phyloP scores from a whole-genome alignment of 2,113 vertebrate genomes.

The Tauraco erythrolophus region DNA sequence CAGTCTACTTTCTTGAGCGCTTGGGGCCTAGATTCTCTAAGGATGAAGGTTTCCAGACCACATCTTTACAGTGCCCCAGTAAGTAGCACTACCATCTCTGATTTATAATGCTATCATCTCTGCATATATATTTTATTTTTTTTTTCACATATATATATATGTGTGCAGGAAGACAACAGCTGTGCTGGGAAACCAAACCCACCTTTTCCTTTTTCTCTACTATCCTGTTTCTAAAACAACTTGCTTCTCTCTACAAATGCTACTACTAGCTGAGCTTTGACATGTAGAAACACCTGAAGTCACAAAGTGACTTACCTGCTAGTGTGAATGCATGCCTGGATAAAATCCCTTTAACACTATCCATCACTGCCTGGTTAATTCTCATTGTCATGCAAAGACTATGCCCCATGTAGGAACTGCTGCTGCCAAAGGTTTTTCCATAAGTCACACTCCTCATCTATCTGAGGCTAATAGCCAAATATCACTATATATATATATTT shows the following conservation, averaged over 20 bases:
- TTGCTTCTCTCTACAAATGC: not conserved
- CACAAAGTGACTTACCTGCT: not conserved
- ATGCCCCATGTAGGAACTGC: not conserved
- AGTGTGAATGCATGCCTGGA: not conserved
- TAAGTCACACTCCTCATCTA: not conserved
- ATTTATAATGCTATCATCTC: not conserved
- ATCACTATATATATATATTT: not conserved
- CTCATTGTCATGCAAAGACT: not conserved
- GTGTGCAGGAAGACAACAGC: not conserved
- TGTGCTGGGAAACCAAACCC: not conserved
- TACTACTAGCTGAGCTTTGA: not conserved
- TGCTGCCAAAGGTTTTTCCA: not conserved
- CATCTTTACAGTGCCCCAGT: not conserved
- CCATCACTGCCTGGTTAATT: conserved; percentile 3
- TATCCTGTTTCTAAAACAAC: not conserved
- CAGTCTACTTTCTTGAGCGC: not conserved
- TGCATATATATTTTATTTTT: not conserved
- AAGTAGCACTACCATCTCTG: not conserved
- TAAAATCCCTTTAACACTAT: not conserved
- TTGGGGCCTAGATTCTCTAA: not conserved
- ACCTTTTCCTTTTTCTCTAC: not conserved
- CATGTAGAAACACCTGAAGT: not conserved
- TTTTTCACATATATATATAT: too few relatives aligned
- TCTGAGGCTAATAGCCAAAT: not conserved
- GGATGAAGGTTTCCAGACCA: not conserved